Evolutionary conservation across 2,888 invertebrate species (phyloP), one percentile per base, ranked within the genome.

Genomic region (Drosophila fungiperda): DNA sequence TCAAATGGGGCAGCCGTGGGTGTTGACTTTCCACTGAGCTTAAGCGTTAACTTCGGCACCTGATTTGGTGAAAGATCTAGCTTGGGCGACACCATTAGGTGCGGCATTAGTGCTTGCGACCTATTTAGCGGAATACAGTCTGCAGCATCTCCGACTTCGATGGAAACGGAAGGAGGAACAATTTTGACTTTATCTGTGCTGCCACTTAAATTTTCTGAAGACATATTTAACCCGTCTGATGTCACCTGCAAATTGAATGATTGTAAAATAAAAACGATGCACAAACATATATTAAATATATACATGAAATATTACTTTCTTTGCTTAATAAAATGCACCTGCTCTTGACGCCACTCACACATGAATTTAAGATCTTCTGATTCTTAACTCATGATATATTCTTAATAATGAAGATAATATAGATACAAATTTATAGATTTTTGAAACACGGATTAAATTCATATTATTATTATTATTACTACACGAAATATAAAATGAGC

Each of bases 41-140:
- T 97, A 42, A 97, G 93, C 11, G 97, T 97, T 65, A 97, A 93
- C 93, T 97, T 97, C 6, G 97, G 97, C 61, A 97, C 95, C 20
- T 87, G 86, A 60, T 73, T 78, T 12, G 82, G 68, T 50, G 71
- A 82, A 8, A 70, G 29, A n/a, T 72, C 71, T 38, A 69, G 23
- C 26, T 76, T 73, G n/a, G 65, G 48, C 23, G 73, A 60, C n/a
- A 54, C 55, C 57, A 66, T 63, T 26, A 40, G 50, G 1, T 63
- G 57, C 20, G 42, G 15, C 20, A 53, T 9, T 20, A 48, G 7
- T 26, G 53, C 29, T 49, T 48, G 50, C 2, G 40, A n/a, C 15
- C 26, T 36, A 23, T 59, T 49, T 35, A 58, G 0, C 32, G 48
- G 29, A 29, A 61, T 20, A 32, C 45, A 4, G 0, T 68, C 79